A percentile compares a stretch with the other conserved stretches of the same genome.
These are phyloP conservation scores for Spisula solida DNA, from an alignment of 2,888 invertebrate species.

Conservation along the genomic window DNA sequence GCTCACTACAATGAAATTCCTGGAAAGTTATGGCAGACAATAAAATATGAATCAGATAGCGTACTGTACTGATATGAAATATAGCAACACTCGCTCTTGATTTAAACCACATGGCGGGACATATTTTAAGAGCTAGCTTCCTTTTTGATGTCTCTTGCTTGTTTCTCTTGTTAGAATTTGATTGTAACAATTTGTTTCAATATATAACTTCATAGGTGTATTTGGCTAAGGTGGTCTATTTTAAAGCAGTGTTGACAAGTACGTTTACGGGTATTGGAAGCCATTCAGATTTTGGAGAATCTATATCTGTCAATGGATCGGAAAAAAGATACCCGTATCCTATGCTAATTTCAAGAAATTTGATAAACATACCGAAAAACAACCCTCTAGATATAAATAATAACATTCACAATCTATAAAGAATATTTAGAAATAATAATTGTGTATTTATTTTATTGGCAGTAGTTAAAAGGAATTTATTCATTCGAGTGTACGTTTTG, in stretches of 20 bases:
- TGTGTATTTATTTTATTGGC: slow-evolving; percentile 25
- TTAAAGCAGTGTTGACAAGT: neutral
- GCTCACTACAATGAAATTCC: slow-evolving; percentile 46
- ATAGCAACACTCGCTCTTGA: slow-evolving; percentile 22
- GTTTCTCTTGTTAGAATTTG: neutral
- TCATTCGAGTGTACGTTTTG: neutral
- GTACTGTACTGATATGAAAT: slow-evolving; percentile 21
- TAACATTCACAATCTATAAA: neutral
- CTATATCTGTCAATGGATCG: neutral
- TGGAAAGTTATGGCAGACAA: slow-evolving; percentile 30
- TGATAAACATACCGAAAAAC: too few relatives aligned
- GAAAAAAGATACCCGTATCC: neutral
- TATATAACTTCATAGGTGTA: neutral
- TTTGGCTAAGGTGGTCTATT: neutral
- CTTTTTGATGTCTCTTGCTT: neutral
- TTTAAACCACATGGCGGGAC: slow-evolving; percentile 46
- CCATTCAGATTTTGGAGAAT: neutral
- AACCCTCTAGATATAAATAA: neutral
- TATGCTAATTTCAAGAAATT: neutral
- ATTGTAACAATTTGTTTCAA: slow-evolving; percentile 22
- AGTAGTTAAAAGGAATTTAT: slow-evolving; percentile 2
- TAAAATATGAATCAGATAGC: slow-evolving; percentile 40
- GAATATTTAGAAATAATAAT: neutral
- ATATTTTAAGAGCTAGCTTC: slow-evolving; percentile 14
- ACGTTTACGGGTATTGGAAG: neutral